Base-by-base conservation (phyloP, 2,797 vertebrate species). In the Philypnodon macrostomus region DNA sequence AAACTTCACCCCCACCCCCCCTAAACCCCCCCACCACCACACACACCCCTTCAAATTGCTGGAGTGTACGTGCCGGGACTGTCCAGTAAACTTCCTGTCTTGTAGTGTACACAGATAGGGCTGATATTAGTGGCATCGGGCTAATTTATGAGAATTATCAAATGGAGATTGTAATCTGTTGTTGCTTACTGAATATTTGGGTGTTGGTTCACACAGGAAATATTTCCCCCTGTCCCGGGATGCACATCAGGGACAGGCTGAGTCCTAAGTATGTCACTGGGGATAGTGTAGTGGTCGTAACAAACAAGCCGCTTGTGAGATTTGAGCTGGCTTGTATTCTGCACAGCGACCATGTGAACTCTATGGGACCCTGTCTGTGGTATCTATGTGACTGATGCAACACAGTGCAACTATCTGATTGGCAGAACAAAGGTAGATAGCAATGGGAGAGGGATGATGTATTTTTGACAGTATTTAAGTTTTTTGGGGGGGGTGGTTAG, bases 201-300 rank as follows among this genome's bases (percentile, higher is more conserved):
- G 87, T 86, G 87, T 88, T 73, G 86, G 82, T 87, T 85, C 81
- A 82, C 84, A 88, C 86, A 88, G 88, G 87, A 89, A 89, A 86
- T 82, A 63, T 69, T 77, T 75, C 72, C 47, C 64, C 42, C 27
- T 58, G 68, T 85, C 87, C 79, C 76, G 75, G 73, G 70, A 65
- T 67, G 16, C 57, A 67, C 81, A 79, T 86, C 65, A 75, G 75
- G 68, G 77, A 70, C 61, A 31, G 64, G 46, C 11, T 12, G 24
- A 51, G 63, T 69, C 67, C 70, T 73, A 68, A 23, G 49, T 57
- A 24, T 52, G 63, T 46, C 67, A 9, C 68, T 46, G 53, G 74
- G 72, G 73, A 77, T 53, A 3, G 3, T 55, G 67, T 50, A 45
- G 63, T 21, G 65, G 73, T 63, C 72, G n/a, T n/a, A 58, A 69